Evolutionary conservation across 2,113 vertebrate species (phyloP).

Genomic region (Gambusia holbrooki): DNA sequence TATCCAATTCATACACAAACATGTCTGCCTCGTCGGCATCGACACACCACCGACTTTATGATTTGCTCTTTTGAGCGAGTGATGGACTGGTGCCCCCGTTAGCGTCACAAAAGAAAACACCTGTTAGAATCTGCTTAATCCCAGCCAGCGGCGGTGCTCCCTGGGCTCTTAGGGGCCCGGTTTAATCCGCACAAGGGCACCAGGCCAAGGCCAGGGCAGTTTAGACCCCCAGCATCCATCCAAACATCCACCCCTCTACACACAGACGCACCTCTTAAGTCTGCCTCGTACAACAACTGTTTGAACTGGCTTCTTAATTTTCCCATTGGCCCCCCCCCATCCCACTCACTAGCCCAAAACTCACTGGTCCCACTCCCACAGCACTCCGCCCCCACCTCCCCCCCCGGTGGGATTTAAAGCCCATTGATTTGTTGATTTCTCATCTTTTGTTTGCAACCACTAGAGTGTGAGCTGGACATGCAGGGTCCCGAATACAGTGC

Average conservation of each 20-base stretch:
- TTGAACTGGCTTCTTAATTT: constrained; percentile 70
- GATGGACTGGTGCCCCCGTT: constrained; percentile 51
- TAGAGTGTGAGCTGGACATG: constrained; percentile 68
- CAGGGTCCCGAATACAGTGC: constrained; percentile 59
- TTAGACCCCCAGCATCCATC: constrained; percentile 56
- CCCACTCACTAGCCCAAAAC: neutral
- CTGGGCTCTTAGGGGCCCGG: constrained; percentile 34
- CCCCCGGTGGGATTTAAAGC: constrained; percentile 52
- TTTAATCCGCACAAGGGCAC: constrained; percentile 65
- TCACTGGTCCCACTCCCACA: constrained; percentile 12
- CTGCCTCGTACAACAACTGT: constrained; percentile 53
- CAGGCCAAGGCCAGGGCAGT: constrained; percentile 70
- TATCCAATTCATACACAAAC: neutral
- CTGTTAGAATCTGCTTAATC: constrained; percentile 75
- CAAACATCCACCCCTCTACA: constrained; percentile 34
- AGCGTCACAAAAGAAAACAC: constrained; percentile 74
- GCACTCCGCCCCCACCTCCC: constrained; percentile 13
- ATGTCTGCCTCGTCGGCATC: constrained; percentile 24
- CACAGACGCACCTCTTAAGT: constrained; percentile 12
- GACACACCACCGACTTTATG: constrained; percentile 57
- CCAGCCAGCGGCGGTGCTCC: constrained; percentile 59
- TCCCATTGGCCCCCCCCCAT: neutral
- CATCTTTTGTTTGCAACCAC: constrained; percentile 65
- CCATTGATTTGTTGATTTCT: constrained; percentile 80
- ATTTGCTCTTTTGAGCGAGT: constrained; percentile 47